Conservation (phyloP, 2,888 invertebrate genomes). For the Corythucha ciliata region DNA sequence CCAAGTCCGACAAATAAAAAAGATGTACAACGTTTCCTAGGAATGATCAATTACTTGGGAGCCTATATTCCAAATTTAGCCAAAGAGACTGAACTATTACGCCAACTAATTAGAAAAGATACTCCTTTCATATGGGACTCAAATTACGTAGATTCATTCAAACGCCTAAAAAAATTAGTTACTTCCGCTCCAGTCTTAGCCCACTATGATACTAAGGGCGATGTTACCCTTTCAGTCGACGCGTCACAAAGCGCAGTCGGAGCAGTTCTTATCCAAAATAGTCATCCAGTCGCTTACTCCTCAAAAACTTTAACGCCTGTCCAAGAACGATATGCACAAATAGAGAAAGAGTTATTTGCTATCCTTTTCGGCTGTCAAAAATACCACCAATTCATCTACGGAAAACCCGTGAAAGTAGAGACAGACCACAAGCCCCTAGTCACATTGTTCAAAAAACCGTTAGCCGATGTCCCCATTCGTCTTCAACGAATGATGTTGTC, state of each 20-base stretch:
- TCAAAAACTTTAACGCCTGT: background rate
- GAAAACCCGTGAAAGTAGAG: too few relatives aligned
- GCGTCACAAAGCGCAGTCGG: slow-evolving; percentile 10
- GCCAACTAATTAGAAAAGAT: slow-evolving; percentile 29
- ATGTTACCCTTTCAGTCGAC: background rate
- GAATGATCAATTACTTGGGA: slow-evolving; percentile 33
- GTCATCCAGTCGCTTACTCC: slow-evolving; percentile 7
- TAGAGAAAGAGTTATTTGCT: slow-evolving; percentile 1
- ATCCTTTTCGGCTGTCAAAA: too few relatives aligned
- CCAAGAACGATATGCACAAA: slow-evolving; percentile 2
- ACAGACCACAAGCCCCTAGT: too few relatives aligned
- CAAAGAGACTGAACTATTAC: slow-evolving; percentile 26
- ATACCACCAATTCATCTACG: too few relatives aligned
- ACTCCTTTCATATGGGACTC: slow-evolving; percentile 12
- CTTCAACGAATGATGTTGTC: too few relatives aligned
- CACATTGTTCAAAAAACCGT: too few relatives aligned
- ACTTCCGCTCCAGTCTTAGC: slow-evolving; percentile 7
- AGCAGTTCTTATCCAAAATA: slow-evolving; percentile 3
- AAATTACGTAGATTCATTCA: slow-evolving; percentile 5
- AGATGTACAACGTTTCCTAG: slow-evolving; percentile 32
- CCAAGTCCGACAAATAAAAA: slow-evolving; percentile 27
- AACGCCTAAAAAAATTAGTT: slow-evolving; percentile 11
- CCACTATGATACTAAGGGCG: slow-evolving; percentile 11
- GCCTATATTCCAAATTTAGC: slow-evolving; percentile 34
- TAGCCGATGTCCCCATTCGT: too few relatives aligned